These are phyloP conservation scores for Homalodisca vitripennis DNA, from an alignment of 1,140 invertebrate species.

Conservation along the genomic window DNA sequence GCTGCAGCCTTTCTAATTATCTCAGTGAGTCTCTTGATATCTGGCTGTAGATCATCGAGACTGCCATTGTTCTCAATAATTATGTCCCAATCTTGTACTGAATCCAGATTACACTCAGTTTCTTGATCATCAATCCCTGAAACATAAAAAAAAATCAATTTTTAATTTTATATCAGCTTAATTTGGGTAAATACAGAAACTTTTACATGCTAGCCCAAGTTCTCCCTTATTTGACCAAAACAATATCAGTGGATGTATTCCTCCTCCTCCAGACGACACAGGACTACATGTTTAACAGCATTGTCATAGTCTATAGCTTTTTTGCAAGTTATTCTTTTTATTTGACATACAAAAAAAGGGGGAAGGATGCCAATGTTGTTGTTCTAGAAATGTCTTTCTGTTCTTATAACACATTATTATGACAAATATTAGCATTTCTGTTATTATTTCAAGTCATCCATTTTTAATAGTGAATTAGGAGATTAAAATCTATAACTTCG, in stretches of 20 bases:
- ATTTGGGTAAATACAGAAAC: neutral
- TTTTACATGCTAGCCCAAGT: neutral
- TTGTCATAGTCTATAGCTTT: neutral
- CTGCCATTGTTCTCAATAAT: slow-evolving; percentile 29
- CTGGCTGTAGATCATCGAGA: neutral
- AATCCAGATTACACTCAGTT: slow-evolving; percentile 38
- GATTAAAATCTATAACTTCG: too few relatives aligned
- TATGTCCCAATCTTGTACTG: slow-evolving; percentile 33
- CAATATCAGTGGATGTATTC: neutral
- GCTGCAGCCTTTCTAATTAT: neutral
- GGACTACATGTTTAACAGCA: neutral
- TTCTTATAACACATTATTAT: too few relatives aligned
- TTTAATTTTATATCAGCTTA: neutral
- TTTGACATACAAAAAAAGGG: too few relatives aligned
- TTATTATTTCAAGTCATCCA: too few relatives aligned
- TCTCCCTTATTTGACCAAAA: neutral
- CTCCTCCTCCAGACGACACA: neutral
- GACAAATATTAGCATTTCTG: too few relatives aligned
- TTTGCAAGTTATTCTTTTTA: neutral
- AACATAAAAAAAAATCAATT: slow-evolving; percentile 3
- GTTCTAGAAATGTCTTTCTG: too few relatives aligned
- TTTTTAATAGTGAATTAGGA: too few relatives aligned
- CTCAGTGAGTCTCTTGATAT: neutral
- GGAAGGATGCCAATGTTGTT: too few relatives aligned
- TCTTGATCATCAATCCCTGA: slow-evolving; percentile 37